Evolutionary conservation across 1,140 invertebrate genomes (phyloP).

Genomic region (Trigoniulus corallinus): DNA sequence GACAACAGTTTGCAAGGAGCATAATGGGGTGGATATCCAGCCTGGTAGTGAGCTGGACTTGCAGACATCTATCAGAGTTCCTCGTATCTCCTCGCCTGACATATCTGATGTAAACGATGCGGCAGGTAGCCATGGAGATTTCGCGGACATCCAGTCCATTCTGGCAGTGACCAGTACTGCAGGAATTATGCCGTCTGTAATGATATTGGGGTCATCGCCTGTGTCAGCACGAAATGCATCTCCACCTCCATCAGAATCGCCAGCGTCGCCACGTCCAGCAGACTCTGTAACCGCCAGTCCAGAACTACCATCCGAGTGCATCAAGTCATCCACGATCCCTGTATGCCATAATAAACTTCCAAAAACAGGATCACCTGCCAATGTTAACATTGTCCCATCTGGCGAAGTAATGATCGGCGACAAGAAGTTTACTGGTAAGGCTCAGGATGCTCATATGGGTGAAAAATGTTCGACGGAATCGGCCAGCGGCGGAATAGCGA

Average conservation of each 20-base stretch:
- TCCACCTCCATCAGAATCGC: slow-evolving; percentile 7
- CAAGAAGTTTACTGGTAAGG: too few relatives aligned
- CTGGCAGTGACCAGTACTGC: slow-evolving; percentile 50
- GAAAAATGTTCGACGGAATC: too few relatives aligned
- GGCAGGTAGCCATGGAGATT: slow-evolving; percentile 21
- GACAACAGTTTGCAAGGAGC: too few relatives aligned
- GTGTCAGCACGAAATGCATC: slow-evolving; percentile 14
- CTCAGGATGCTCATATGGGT: too few relatives aligned
- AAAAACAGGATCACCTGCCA: too few relatives aligned
- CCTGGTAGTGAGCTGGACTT: not conserved
- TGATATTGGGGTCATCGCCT: slow-evolving; percentile 14
- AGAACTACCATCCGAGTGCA: slow-evolving; percentile 10
- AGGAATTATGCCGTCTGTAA: slow-evolving; percentile 33
- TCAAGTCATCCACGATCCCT: too few relatives aligned
- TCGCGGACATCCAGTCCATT: slow-evolving; percentile 70
- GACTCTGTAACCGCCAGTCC: slow-evolving; percentile 20
- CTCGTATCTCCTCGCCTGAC: not conserved
- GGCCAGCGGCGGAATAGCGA: too few relatives aligned
- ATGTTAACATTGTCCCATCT: too few relatives aligned
- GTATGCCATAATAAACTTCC: too few relatives aligned
- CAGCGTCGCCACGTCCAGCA: slow-evolving; percentile 17
- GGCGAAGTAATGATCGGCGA: too few relatives aligned
- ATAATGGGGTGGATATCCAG: not conserved
- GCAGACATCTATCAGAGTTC: too few relatives aligned
- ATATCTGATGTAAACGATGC: slow-evolving; percentile 20